Conservation (phyloP, 2,888 invertebrate species). For the Ochropleura leucogaster region DNA sequence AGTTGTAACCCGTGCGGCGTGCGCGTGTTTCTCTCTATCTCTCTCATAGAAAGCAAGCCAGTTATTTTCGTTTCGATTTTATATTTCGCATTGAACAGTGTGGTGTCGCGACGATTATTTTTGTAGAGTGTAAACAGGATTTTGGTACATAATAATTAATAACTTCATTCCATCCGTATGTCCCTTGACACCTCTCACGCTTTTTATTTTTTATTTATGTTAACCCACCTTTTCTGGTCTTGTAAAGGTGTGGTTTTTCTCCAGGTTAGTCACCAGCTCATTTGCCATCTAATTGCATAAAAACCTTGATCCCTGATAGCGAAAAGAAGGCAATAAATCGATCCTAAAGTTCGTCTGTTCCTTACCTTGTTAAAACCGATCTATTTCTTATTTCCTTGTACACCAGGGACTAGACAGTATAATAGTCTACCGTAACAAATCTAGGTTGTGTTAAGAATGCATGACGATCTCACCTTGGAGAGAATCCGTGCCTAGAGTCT, state of each 20-base stretch:
- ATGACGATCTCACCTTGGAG: conserved; percentile 26
- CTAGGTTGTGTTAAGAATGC: conserved; percentile 30
- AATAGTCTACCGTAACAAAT: neutral
- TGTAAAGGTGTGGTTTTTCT: neutral
- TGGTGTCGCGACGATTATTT: no score
- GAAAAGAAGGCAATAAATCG: neutral
- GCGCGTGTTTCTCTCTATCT: no score
- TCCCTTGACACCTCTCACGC: no score
- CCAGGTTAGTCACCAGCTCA: neutral
- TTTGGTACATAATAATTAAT: no score
- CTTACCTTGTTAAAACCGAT: conserved; percentile 4
- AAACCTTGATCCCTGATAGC: neutral
- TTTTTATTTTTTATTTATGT: no score
- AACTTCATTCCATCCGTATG: no score
- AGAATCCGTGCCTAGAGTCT: conserved; percentile 14
- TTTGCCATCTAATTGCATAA: neutral
- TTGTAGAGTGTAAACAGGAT: no score
- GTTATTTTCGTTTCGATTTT: no score
- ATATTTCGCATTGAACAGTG: no score
- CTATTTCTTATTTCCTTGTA: neutral
- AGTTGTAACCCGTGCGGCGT: no score
- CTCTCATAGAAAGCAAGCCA: no score
- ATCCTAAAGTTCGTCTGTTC: neutral
- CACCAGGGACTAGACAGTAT: conserved; percentile 27
- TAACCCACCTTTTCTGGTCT: neutral